Percentiles rank a stretch among this genome's conserved stretches.
Conservation (phyloP, 2,113 vertebrate genomes). For the Haliaeetus leucogaster region DNA sequence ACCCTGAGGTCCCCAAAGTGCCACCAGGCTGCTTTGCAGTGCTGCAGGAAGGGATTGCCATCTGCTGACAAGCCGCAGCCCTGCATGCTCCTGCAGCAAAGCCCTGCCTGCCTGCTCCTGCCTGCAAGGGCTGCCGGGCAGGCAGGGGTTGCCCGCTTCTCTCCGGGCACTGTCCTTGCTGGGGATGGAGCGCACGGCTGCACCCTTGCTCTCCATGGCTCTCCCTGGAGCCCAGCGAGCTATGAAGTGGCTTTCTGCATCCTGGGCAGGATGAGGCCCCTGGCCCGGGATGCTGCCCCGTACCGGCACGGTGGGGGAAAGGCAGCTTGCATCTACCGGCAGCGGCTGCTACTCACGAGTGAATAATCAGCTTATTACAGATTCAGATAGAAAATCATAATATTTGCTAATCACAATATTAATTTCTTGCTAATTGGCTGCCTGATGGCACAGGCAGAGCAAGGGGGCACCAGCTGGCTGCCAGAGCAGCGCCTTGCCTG, state of each 20-base stretch:
- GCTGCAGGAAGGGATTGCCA: conserved; percentile 44
- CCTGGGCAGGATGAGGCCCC: background rate
- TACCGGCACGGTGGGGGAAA: background rate
- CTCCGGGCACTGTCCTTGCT: background rate
- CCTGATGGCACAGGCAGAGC: conserved; percentile 52
- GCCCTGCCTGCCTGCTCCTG: background rate
- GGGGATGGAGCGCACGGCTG: background rate
- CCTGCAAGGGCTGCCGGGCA: background rate
- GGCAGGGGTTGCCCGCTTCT: background rate
- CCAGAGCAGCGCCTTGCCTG: background rate
- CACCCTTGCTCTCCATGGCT: background rate
- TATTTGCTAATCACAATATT: conserved; percentile 64
- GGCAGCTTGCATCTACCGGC: background rate
- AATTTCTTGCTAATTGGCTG: conserved; percentile 62
- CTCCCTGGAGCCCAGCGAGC: background rate
- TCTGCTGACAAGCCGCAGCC: conserved; percentile 45
- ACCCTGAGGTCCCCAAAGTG: background rate
- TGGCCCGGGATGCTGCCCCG: background rate
- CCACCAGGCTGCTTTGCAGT: background rate
- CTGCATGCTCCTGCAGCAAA: background rate
- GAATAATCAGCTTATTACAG: conserved; percentile 47
- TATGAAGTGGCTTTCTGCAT: rapidly evolving
- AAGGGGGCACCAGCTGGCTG: conserved; percentile 48
- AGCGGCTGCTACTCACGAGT: background rate
- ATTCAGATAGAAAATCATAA: conserved; percentile 52